phyloP scores from a whole-genome alignment of 2,113 vertebrate genomes.

The Chrysochloris asiatica region DNA sequence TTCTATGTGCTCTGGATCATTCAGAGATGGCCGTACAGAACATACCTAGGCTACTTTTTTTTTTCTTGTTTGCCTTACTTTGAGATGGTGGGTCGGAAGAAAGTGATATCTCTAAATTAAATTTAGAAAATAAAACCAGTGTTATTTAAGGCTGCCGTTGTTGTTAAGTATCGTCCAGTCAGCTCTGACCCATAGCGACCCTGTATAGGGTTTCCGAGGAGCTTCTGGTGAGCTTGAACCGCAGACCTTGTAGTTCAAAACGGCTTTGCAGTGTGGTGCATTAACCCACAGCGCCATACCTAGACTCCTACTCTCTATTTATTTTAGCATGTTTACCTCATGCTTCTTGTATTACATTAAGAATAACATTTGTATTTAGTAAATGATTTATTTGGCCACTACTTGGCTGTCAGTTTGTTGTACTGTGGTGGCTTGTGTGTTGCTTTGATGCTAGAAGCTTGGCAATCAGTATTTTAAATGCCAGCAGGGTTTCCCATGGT shows the following conservation, averaged over 20 bases:
- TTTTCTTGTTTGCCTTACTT: slow-evolving; percentile 66
- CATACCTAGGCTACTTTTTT: slow-evolving; percentile 41
- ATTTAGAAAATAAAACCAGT: slow-evolving; percentile 55
- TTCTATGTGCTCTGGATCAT: slow-evolving; percentile 29
- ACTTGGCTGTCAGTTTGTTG: no score
- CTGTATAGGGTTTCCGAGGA: no score
- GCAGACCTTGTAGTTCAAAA: no score
- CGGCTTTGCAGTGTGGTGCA: no score
- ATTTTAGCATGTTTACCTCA: slow-evolving; percentile 79
- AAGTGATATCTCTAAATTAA: slow-evolving; percentile 70
- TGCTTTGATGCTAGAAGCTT: no score
- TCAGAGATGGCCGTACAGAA: slow-evolving; percentile 64
- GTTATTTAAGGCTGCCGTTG: slow-evolving; percentile 74
- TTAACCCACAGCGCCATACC: no score
- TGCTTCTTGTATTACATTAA: slow-evolving; percentile 65
- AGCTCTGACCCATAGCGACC: no score
- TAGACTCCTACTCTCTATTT: slow-evolving; percentile 76
- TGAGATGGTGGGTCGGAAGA: slow-evolving; percentile 21
- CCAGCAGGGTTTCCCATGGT: no score
- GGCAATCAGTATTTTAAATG: no score
- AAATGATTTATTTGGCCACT: slow-evolving; percentile 3
- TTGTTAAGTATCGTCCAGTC: no score
- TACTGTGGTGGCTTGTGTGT: no score
- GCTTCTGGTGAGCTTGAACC: no score
- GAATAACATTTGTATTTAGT: slow-evolving; percentile 66